phyloP scores from a whole-genome alignment of 1,140 invertebrate genomes.

The Drosophila santomea region DNA sequence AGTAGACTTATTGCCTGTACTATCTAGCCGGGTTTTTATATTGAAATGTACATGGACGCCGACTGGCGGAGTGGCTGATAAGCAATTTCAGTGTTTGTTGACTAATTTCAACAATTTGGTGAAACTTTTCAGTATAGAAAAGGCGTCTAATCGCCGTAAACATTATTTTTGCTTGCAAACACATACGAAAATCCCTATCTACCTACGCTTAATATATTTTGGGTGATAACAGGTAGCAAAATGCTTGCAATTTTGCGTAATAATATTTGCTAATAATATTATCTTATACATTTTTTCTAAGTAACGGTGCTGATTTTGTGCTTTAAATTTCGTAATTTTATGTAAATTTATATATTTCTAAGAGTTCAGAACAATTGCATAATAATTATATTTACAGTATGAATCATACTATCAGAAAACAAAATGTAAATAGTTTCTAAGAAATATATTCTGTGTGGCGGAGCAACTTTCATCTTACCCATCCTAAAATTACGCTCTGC shows the following conservation, averaged over 20 bases:
- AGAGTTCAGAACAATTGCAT: no score
- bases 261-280: no score
- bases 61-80: not conserved
- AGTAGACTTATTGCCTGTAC: not conserved
- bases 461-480: slow-evolving; percentile 13
- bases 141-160: not conserved
- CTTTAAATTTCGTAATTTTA: not conserved
- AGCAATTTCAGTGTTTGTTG: not conserved
- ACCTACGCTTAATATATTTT: not conserved
- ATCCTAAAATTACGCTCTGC: slow-evolving; percentile 36
- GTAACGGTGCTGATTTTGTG: not conserved
- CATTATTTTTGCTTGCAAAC: not conserved
- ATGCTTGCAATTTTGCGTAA: not conserved
- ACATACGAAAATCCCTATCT: not conserved
- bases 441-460: no score
- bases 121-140: not conserved
- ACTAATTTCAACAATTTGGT: not conserved
- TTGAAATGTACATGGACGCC: not conserved
- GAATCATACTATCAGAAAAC: no score
- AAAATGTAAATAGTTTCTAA: no score
- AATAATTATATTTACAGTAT: no score
- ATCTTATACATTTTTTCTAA: no score
- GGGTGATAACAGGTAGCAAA: not conserved
- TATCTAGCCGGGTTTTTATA: not conserved
- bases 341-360: not conserved